These are phyloP conservation scores for Cryptoblepharus egeriae DNA, from an alignment of 2,797 vertebrate species.

Conservation along the genomic window DNA sequence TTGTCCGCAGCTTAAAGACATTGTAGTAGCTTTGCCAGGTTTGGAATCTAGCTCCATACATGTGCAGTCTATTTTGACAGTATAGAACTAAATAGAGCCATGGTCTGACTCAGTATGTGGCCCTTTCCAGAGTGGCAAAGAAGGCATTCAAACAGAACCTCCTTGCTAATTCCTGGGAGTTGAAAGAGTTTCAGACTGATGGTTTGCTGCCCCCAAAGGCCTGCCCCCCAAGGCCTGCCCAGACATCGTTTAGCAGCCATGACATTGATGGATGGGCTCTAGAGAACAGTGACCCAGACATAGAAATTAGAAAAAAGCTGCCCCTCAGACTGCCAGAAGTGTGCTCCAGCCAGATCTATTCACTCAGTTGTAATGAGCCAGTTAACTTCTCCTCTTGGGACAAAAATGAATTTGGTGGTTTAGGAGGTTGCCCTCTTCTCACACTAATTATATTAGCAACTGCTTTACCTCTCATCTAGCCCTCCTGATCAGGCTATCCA, in stretches of 20 bases:
- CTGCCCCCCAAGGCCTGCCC: constrained; percentile 83
- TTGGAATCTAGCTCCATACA: no score
- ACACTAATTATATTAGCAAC: no score
- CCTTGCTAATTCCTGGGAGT: constrained; percentile 57
- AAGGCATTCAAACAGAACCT: constrained; percentile 45
- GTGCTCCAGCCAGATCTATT: neutral
- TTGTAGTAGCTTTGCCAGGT: no score
- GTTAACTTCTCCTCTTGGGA: neutral
- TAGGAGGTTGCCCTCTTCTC: no score
- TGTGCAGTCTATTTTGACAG: no score
- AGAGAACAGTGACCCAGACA: constrained; percentile 3
- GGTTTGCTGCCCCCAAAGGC: constrained; percentile 70
- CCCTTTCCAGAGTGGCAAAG: no score
- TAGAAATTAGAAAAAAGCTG: neutral
- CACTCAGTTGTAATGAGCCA: neutral
- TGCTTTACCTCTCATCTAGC: no score
- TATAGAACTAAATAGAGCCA: no score
- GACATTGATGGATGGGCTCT: constrained; percentile 55
- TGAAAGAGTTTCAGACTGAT: constrained; percentile 75
- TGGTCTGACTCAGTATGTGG: no score
- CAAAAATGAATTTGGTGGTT: neutral
- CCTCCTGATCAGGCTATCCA: no score
- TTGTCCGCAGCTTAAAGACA: no score
- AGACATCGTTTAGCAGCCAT: constrained; percentile 79
- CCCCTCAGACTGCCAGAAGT: constrained; percentile 5